Conservation (phyloP, 2,888 invertebrate species). For the Cactoblastis cactorum region DNA sequence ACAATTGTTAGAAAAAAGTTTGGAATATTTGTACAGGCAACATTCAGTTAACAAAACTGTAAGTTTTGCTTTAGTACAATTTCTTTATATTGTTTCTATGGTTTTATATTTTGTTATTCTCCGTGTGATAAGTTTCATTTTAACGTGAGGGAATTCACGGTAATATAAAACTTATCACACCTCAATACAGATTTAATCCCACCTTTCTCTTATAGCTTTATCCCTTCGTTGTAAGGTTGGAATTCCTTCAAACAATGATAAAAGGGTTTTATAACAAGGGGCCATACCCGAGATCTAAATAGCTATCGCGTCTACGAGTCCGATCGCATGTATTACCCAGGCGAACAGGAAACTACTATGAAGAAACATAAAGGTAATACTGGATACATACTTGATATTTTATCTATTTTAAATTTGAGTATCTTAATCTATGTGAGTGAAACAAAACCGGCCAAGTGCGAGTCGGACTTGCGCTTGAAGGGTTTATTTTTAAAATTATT, state of each 20-base stretch:
- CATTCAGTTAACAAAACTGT: too few relatives aligned
- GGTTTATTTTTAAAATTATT: too few relatives aligned
- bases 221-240: background rate
- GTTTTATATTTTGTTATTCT: background rate
- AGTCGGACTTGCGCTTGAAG: too few relatives aligned
- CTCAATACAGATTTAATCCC: background rate
- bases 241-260: background rate
- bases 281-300: conserved; percentile 61
- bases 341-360: conserved; percentile 13
- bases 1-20: too few relatives aligned
- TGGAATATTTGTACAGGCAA: too few relatives aligned
- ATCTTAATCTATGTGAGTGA: too few relatives aligned
- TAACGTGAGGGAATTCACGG: conserved; percentile 15
- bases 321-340: conserved; percentile 40
- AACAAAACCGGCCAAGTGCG: too few relatives aligned
- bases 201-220: background rate
- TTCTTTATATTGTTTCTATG: background rate
- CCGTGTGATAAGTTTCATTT: too few relatives aligned
- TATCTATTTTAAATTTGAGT: background rate
- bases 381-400: background rate
- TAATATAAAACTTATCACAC: conserved; percentile 17
- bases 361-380: background rate
- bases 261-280: conserved; percentile 13
- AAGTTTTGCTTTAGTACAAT: too few relatives aligned
- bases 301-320: conserved; percentile 57